These are phyloP conservation scores for Bambusicola thoracicus DNA, from an alignment of 2,113 vertebrate genomes.

Conservation along the genomic window DNA sequence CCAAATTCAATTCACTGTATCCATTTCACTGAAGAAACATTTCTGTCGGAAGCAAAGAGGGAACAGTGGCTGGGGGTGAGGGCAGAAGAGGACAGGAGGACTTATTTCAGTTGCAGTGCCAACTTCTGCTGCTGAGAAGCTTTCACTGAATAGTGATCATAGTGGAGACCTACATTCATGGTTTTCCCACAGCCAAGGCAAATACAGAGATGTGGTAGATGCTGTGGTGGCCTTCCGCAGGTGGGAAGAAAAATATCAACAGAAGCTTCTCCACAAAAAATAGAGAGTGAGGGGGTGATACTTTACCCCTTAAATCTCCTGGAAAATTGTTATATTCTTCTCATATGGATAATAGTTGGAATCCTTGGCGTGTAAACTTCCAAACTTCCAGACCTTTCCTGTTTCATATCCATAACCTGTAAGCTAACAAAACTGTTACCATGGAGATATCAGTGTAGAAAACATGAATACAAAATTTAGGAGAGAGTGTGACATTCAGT, in stretches of 20 bases:
- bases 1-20: neutral
- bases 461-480: neutral
- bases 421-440: neutral
- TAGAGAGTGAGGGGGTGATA: neutral
- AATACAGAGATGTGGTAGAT: neutral
- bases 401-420: neutral
- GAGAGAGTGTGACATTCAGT: neutral
- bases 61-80: rapidly evolving
- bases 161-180: neutral
- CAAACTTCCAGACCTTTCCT: neutral
- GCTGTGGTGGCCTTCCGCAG: neutral
- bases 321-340: neutral
- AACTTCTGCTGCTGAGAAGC: neutral
- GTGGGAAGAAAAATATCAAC: neutral
- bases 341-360: neutral
- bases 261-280: neutral
- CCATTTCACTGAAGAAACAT: neutral
- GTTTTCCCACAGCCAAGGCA: neutral
- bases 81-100: neutral
- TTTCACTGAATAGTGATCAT: neutral
- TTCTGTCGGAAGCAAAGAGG: neutral
- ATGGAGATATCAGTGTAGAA: neutral
- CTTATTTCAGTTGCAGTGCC: neutral
- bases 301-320: neutral
- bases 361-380: neutral